phyloP scores from a whole-genome alignment of 2,888 invertebrate genomes.

The Ptilodon capucinus region DNA sequence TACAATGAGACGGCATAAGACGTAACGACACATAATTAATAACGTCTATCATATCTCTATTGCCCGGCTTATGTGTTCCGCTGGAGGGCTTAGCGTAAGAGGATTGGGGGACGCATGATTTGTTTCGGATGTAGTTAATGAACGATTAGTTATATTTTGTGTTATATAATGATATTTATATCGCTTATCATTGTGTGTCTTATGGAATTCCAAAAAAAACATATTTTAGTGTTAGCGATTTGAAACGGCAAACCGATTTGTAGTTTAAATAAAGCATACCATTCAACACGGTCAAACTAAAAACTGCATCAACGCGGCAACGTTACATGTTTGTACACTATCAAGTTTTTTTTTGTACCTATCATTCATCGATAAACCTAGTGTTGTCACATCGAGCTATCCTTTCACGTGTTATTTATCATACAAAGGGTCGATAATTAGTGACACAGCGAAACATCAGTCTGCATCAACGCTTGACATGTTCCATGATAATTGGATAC shows the following conservation, averaged over 20 bases:
- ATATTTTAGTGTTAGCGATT: no score
- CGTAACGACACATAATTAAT: conserved; percentile 81
- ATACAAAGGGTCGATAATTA: conserved; percentile 67
- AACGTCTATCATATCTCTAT: conserved; percentile 81
- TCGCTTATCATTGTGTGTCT: conserved; percentile 13
- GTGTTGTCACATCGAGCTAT: neutral
- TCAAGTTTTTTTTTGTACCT: no score
- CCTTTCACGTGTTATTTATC: conserved; percentile 19
- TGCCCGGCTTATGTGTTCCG: conserved; percentile 65
- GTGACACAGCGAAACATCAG: conserved; percentile 59
- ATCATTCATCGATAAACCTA: neutral
- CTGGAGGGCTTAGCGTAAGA: conserved; percentile 70
- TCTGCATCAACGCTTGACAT: conserved; percentile 69
- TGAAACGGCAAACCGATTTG: no score
- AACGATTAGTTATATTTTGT: conserved; percentile 58
- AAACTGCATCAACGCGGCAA: no score
- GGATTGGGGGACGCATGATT: conserved; percentile 77
- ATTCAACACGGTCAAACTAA: no score
- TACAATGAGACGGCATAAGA: conserved; percentile 78
- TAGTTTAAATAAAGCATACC: no score
- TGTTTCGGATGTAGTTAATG: conserved; percentile 66
- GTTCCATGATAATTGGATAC: conserved; percentile 76
- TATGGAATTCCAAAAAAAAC: no score
- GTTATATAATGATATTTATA: conserved; percentile 36
- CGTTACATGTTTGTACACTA: no score